These are phyloP conservation scores for Scaptodrosophila lebanonensis DNA, from an alignment of 1,140 invertebrate species.

Conservation along the genomic window DNA sequence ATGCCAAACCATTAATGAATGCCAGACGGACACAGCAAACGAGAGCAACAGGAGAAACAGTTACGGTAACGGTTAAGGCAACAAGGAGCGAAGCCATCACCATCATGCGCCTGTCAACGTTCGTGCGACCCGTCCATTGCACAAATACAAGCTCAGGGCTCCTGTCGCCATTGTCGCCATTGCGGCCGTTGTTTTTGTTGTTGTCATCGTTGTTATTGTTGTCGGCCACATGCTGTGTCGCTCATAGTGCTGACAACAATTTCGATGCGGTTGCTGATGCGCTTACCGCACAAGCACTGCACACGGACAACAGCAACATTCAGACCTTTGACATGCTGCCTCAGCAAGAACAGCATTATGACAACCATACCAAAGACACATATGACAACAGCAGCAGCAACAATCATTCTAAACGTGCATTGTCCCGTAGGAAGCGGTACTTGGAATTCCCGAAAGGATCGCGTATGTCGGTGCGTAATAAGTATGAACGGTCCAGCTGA, in stretches of 20 bases:
- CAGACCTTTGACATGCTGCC: slow-evolving; percentile 32
- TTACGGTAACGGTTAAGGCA: neutral
- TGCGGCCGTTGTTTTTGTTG: slow-evolving; percentile 15
- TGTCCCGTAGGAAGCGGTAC: slow-evolving; percentile 59
- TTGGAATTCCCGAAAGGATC: slow-evolving; percentile 54
- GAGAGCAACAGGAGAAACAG: too few relatives aligned
- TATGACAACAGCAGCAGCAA: slow-evolving; percentile 3
- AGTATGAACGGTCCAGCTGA: neutral
- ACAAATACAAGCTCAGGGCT: too few relatives aligned
- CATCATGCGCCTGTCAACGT: slow-evolving; percentile 22
- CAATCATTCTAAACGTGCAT: slow-evolving; percentile 48
- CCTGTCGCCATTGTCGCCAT: slow-evolving; percentile 18
- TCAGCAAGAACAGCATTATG: slow-evolving; percentile 24
- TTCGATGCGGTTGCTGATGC: slow-evolving; percentile 14
- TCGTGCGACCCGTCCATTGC: neutral
- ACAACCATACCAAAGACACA: slow-evolving; percentile 25
- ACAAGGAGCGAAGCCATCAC: neutral
- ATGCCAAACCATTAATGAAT: too few relatives aligned
- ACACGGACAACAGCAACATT: slow-evolving; percentile 7
- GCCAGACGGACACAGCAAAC: too few relatives aligned
- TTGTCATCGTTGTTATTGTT: slow-evolving; percentile 1
- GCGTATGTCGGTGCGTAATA: slow-evolving; percentile 59
- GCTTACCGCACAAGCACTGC: neutral
- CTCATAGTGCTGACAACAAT: slow-evolving; percentile 33
- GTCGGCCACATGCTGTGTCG: slow-evolving; percentile 11